A percentile compares a stretch with the other conserved stretches of the same genome.
Conservation (phyloP, 2,888 invertebrate species). For the Cremastinae sp. region DNA sequence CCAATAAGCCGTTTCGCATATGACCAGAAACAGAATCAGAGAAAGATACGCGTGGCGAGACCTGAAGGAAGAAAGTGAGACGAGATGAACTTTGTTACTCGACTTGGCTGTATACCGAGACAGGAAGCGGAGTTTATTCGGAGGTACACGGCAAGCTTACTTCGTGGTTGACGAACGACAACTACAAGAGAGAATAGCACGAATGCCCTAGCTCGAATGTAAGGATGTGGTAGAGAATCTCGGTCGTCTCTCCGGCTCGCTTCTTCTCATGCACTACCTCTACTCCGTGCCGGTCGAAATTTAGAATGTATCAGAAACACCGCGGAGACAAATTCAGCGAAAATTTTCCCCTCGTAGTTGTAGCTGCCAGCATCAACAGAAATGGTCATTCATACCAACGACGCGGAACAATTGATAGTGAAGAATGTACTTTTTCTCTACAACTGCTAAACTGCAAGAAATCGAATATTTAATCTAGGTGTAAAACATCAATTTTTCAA, state of each 20-base stretch:
- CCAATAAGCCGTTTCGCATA: constrained; percentile 59
- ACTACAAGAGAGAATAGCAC: constrained; percentile 19
- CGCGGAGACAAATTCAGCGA: constrained; percentile 2
- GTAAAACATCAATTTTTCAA: no score
- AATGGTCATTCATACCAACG: constrained; percentile 62
- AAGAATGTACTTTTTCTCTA: no score
- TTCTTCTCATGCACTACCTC: no score
- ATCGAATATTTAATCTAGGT: no score
- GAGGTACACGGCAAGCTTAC: constrained; percentile 1
- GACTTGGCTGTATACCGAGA: constrained; percentile 27
- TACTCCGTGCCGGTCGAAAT: constrained; percentile 21
- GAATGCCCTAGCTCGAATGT: constrained; percentile 32
- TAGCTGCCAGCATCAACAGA: constrained; percentile 45
- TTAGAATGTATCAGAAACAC: constrained; percentile 8
- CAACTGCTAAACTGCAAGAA: no score
- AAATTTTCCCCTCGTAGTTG: constrained; percentile 3
- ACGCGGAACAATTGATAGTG: no score
- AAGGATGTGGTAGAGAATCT: constrained; percentile 10
- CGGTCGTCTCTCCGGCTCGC: no score
- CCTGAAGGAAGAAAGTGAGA: constrained; percentile 22
- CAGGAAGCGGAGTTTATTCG: constrained; percentile 3
- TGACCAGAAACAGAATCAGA: constrained; percentile 47
- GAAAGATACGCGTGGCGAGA: constrained; percentile 25
- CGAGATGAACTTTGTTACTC: constrained; percentile 16
- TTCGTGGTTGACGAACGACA: constrained; percentile 30